Evolutionary conservation across 2,888 invertebrate genomes (phyloP), one percentile per base, ranked within the genome.

Genomic region (Priocnemis perturbator): DNA sequence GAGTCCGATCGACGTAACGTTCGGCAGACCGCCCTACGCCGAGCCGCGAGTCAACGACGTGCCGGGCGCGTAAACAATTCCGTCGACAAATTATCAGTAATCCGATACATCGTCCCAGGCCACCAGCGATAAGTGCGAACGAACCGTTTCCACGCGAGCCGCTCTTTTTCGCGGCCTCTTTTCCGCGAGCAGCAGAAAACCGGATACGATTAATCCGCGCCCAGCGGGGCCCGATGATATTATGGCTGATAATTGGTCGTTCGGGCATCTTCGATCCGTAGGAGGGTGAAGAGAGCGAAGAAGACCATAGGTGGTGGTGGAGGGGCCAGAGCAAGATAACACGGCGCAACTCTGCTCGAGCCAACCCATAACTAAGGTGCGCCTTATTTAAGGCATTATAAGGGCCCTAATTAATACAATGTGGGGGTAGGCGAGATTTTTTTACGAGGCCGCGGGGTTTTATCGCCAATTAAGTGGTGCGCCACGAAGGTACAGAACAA

Each of bases 401-500:
- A 83, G 81, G 83, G 81, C 85, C 81, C 85, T 85, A 87, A 87
- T 87, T 87, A 87, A 87, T 87, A 87, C 86, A 87, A 87, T 86
- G 86, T 87, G 77, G 82, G 82, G 85, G 83, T 85, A 84, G 82
- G 79, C 79, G 81, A 82, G 83, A 86, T 83, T 85, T 86, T 84
- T 84, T 87, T 86, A 86, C 85, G 84, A 86, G 81, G 81, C 85
- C 83, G 82, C 83, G 83, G 78, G 82, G 79, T 86, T 87, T 87
- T 87, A 87, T 87, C 87, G 85, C 85, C 87, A 87, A 87, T 87
- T 87, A 87, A 86, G 79, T 78, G 76, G 64, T 67, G 67, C 59
- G 64, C 59, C 65, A 64, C 64, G 70, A 60, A 61, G 17, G n/a
- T 20, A 11, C 50, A 5, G 55, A 17, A 21, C 52, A 23, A 30